Conservation (phyloP, 2,113 vertebrate species). For the Ammodramus savannarum region DNA sequence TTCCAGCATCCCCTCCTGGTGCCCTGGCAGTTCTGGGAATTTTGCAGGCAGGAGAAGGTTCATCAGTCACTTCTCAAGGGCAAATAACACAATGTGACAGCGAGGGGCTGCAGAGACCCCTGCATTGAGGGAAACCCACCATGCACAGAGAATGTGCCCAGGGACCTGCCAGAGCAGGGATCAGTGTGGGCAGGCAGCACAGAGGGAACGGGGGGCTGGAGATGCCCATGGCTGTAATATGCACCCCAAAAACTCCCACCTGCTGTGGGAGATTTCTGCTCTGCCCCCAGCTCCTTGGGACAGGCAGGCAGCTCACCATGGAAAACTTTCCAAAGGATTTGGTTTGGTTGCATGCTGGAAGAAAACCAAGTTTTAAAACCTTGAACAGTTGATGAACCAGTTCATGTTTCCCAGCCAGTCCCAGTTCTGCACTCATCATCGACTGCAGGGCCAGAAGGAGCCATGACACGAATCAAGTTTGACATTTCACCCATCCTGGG, state of each 20-base stretch:
- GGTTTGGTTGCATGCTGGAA: not conserved
- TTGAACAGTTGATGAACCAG: not conserved
- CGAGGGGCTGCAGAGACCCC: not conserved
- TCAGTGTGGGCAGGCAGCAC: not conserved
- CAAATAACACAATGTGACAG: not conserved
- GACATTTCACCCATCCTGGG: not conserved
- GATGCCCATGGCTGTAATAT: not conserved
- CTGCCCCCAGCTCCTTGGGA: not conserved
- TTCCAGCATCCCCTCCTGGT: accelerated
- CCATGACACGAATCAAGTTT: not conserved
- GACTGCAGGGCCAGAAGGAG: not conserved
- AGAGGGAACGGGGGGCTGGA: not conserved
- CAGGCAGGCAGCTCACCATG: accelerated
- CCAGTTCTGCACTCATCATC: not conserved
- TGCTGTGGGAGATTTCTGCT: not conserved
- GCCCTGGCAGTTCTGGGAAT: accelerated
- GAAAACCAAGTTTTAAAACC: constrained; percentile 37
- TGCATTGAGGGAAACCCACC: not conserved
- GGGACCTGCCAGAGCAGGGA: not conserved
- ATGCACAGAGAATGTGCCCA: not conserved
- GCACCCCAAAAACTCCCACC: not conserved
- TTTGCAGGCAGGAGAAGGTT: not conserved
- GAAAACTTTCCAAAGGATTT: not conserved
- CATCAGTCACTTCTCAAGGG: not conserved
- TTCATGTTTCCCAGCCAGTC: not conserved